Evolutionary conservation across 1,140 invertebrate genomes (phyloP).

Genomic region (Bicyclus anynana): DNA sequence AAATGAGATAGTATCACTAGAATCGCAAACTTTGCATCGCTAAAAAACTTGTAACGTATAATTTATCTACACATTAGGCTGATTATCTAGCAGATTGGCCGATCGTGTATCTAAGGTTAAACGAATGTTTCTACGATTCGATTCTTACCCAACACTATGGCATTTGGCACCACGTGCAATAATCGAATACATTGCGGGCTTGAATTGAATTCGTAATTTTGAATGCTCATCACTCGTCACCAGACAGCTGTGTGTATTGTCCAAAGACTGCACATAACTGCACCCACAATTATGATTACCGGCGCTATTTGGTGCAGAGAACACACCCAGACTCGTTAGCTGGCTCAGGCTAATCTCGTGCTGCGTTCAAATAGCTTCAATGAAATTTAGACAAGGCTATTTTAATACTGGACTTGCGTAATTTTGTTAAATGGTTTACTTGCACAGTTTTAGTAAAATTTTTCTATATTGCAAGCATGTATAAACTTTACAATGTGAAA

Average conservation of each 20-base stretch:
- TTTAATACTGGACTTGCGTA: neutral
- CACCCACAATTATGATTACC: constrained; percentile 64
- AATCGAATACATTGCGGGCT: constrained; percentile 17
- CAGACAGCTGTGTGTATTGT: constrained; percentile 28
- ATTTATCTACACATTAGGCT: neutral
- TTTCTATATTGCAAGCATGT: too few species aligned
- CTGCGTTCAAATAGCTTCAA: constrained; percentile 43
- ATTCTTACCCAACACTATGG: constrained; percentile 18
- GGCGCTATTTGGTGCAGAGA: constrained; percentile 59
- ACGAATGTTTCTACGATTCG: constrained; percentile 8
- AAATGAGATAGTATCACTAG: neutral
- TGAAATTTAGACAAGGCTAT: constrained; percentile 12
- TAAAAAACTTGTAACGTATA: neutral
- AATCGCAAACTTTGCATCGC: neutral
- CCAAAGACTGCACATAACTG: constrained; percentile 54
- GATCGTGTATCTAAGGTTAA: constrained; percentile 9
- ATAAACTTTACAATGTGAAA: too few species aligned
- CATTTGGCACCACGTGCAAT: constrained; percentile 18
- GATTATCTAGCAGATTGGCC: neutral
- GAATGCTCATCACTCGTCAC: constrained; percentile 14
- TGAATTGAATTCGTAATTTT: constrained; percentile 25
- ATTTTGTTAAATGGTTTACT: neutral
- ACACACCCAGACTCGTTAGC: constrained; percentile 70
- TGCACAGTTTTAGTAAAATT: constrained; percentile 2
- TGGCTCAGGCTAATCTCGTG: constrained; percentile 48